phyloP scores from a whole-genome alignment of 2,888 invertebrate genomes.

The Drosophila lutescens region DNA sequence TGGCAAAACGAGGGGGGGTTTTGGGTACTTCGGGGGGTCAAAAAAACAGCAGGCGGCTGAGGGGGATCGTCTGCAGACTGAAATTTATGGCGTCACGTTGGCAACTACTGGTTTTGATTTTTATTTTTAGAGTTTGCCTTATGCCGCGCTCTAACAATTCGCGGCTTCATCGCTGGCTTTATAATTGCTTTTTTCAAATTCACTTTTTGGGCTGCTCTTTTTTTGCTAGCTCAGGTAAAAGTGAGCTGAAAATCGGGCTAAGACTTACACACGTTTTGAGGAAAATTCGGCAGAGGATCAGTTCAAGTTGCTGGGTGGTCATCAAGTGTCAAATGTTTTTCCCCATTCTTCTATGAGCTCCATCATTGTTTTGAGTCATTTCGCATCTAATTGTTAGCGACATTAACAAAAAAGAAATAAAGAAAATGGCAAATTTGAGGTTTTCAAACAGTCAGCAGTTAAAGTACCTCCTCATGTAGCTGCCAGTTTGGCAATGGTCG shows the following conservation, averaged over 20 bases:
- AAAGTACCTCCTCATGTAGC: conserved; percentile 60
- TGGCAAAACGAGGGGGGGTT: conserved; percentile 9
- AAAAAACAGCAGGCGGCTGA: background rate
- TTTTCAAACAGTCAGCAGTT: conserved; percentile 74
- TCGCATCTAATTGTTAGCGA: conserved; percentile 72
- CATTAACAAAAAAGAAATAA: conserved; percentile 49
- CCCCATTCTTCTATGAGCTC: background rate
- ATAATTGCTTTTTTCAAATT: conserved; percentile 32
- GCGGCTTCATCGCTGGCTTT: conserved; percentile 36
- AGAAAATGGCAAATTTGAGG: conserved; percentile 55
- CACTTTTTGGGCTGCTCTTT: conserved; percentile 22
- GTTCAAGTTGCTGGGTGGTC: conserved; percentile 44
- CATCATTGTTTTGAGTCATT: conserved; percentile 50
- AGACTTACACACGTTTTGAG: conserved; percentile 11
- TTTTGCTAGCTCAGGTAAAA: conserved; percentile 19
- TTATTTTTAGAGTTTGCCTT: conserved; percentile 35
- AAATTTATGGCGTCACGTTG: conserved; percentile 61
- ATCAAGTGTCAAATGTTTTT: conserved; percentile 48
- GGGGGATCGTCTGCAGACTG: conserved; percentile 32
- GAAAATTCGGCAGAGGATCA: conserved; percentile 9
- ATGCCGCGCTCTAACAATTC: conserved; percentile 37
- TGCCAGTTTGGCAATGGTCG: conserved; percentile 59
- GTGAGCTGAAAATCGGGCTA: background rate
- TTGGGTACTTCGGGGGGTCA: conserved; percentile 6
- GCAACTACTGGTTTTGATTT: conserved; percentile 62